Percentiles rank a stretch among this genome's conserved stretches.
Conservation (phyloP, 2,888 invertebrate genomes). For the Cephus rjabovi region DNA sequence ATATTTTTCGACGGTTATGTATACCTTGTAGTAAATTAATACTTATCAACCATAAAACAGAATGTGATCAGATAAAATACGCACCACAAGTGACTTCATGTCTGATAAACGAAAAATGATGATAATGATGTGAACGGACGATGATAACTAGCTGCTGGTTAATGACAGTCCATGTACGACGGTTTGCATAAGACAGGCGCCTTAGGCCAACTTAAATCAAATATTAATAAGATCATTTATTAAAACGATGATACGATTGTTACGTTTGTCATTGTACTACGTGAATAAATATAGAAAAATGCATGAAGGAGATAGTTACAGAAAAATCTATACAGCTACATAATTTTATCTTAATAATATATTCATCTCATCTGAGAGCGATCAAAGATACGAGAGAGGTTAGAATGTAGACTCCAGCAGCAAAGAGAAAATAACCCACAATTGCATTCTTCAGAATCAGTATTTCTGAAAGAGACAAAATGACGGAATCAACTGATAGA, state of each 20-base stretch:
- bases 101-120: no score
- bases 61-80: no score
- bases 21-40: no score
- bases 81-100: no score
- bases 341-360: not conserved
- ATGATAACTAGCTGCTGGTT: no score
- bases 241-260: not conserved
- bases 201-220: no score
- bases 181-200: no score
- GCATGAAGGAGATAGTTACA: no score
- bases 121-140: no score
- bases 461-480: slow-evolving; percentile 5
- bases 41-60: no score
- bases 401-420: slow-evolving; percentile 12
- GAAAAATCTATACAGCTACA: not conserved
- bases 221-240: not conserved
- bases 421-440: slow-evolving; percentile 9
- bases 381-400: slow-evolving; percentile 9
- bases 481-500: not conserved
- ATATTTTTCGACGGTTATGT: no score
- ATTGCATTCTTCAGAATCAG: slow-evolving; percentile 6
- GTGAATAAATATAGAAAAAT: not conserved
- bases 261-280: not conserved
- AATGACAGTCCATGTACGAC: no score
- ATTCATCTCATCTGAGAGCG: not conserved